These are phyloP conservation scores for Rhincodon typus DNA, from an alignment of 2,797 vertebrate species.

Conservation along the genomic window DNA sequence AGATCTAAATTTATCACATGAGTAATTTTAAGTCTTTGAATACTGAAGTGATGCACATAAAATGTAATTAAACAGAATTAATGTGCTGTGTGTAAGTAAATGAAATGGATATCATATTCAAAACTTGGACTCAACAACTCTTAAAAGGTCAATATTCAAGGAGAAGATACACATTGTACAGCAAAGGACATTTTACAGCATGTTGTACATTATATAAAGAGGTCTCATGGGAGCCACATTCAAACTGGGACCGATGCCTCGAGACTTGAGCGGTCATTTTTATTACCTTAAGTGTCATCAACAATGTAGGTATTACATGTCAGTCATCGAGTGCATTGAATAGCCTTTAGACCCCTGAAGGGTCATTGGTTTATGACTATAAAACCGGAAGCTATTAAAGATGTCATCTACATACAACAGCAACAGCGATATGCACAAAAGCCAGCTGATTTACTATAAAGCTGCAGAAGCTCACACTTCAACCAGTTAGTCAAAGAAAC, in stretches of 20 bases:
- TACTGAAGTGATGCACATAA: slow-evolving; percentile 29
- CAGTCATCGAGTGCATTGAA: background rate
- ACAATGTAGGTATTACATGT: background rate
- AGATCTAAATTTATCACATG: slow-evolving; percentile 30
- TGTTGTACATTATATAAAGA: slow-evolving; percentile 3
- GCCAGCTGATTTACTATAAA: background rate
- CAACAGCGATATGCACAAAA: background rate
- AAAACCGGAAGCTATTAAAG: background rate
- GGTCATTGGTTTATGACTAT: background rate
- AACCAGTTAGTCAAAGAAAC: background rate
- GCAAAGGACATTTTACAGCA: slow-evolving; percentile 3
- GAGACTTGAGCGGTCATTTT: background rate
- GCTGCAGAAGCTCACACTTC: background rate
- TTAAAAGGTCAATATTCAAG: background rate
- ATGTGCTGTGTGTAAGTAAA: slow-evolving; percentile 24
- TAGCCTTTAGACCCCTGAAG: background rate
- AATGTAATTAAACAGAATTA: slow-evolving; percentile 32
- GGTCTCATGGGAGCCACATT: background rate
- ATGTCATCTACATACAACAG: background rate
- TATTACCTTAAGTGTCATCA: background rate
- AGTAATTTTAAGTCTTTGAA: slow-evolving; percentile 35
- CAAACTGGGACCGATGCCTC: background rate
- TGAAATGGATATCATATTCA: slow-evolving; percentile 4
- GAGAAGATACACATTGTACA: background rate
- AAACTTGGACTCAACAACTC: slow-evolving; percentile 24